These are phyloP conservation scores for Pseudomyrmex cubaensis DNA, from an alignment of 1,140 invertebrate species.

Conservation along the genomic window DNA sequence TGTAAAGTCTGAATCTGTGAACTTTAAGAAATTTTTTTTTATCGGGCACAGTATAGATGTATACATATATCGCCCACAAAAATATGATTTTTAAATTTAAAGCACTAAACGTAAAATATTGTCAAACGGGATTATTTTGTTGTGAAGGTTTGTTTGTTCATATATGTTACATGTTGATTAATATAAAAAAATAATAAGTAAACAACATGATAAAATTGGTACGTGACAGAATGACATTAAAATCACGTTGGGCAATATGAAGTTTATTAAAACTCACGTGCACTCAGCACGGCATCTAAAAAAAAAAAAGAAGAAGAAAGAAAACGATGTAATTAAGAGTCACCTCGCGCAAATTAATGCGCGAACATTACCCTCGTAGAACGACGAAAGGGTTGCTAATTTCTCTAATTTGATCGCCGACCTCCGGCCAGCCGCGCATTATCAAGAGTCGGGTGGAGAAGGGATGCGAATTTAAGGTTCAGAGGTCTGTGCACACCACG, in stretches of 20 bases:
- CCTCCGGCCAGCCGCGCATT: constrained; percentile 43
- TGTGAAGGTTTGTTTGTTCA: too few species aligned
- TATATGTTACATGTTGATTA: too few species aligned
- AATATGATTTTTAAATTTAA: too few species aligned
- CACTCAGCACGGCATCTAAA: background rate
- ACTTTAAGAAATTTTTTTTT: background rate
- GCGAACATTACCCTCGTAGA: constrained; percentile 1
- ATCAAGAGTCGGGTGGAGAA: constrained; percentile 47
- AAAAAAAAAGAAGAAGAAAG: background rate
- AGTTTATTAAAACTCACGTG: background rate
- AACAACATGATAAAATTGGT: too few species aligned
- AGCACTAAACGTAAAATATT: too few species aligned
- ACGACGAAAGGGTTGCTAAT: constrained; percentile 65
- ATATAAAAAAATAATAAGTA: too few species aligned
- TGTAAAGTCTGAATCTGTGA: background rate
- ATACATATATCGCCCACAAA: too few species aligned
- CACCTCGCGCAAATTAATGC: constrained; percentile 24
- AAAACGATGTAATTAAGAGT: constrained; percentile 27
- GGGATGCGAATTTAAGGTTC: constrained; percentile 62
- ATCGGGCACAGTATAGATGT: too few species aligned
- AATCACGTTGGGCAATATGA: background rate
- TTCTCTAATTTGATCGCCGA: constrained; percentile 71
- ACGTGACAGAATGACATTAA: too few species aligned
- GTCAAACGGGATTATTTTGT: too few species aligned
- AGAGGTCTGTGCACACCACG: constrained; percentile 19